Percentiles rank a stretch among this genome's conserved stretches.
These are phyloP conservation scores for Henricia sp. DNA, from an alignment of 53 echinoderm and acorn worm genomes.

Conservation along the genomic window DNA sequence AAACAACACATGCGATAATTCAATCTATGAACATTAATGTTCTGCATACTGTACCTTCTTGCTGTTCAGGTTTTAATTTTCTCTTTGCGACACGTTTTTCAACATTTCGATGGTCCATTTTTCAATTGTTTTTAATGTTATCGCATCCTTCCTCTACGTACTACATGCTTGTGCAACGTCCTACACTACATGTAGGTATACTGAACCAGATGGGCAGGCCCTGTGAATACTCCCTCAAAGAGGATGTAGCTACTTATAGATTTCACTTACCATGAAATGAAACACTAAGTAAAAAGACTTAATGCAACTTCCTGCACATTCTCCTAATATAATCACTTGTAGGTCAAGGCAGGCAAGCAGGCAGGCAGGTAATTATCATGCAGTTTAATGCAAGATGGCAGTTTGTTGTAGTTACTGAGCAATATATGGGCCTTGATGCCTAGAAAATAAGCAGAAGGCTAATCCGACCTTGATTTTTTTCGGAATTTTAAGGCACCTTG, in stretches of 20 bases:
- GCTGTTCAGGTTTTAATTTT: neutral
- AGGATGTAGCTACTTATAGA: conserved; percentile 50
- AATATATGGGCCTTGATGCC: too few species aligned
- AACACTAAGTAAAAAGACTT: conserved; percentile 6
- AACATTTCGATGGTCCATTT: neutral
- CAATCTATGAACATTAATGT: too few species aligned
- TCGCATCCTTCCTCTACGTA: neutral
- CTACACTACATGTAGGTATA: too few species aligned
- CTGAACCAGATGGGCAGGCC: too few species aligned
- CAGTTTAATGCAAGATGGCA: too few species aligned
- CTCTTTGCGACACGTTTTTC: neutral
- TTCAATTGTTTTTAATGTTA: conserved; percentile 12
- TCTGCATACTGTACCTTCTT: conserved; percentile 18
- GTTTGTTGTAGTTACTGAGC: too few species aligned
- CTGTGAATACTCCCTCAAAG: neutral
- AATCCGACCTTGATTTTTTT: too few species aligned
- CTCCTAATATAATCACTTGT: conserved; percentile 22
- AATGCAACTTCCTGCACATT: conserved; percentile 51
- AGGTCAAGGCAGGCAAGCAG: neutral
- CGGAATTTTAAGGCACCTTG: too few species aligned
- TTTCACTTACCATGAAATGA: neutral
- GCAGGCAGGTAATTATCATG: too few species aligned
- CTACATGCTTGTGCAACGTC: too few species aligned
- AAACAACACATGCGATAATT: too few species aligned
- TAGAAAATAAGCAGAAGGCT: too few species aligned